Evolutionary conservation across 1,140 invertebrate species (phyloP).

Genomic region (Musca domestica): DNA sequence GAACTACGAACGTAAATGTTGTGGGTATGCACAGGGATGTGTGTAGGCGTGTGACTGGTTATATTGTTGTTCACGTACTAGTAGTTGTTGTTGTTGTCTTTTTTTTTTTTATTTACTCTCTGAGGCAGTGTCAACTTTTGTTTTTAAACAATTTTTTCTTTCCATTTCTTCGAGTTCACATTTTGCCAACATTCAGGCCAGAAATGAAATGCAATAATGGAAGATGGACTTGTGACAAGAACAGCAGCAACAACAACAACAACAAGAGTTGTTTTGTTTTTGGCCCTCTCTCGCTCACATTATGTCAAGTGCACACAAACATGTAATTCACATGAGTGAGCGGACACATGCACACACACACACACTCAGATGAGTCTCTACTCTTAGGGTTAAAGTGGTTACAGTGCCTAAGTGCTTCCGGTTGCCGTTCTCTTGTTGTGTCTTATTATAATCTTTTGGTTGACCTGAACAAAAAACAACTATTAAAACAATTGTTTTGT

Average conservation of each 20-base stretch:
- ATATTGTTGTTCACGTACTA: too few species aligned
- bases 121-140: slow-evolving; percentile 11
- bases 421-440: not conserved
- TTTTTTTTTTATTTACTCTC: slow-evolving; percentile 8
- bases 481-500: too few species aligned
- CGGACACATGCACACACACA: too few species aligned
- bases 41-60: too few species aligned
- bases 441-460: too few species aligned
- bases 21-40: too few species aligned
- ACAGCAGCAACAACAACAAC: not conserved
- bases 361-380: too few species aligned
- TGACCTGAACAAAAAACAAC: not conserved
- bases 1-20: too few species aligned
- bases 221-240: slow-evolving; percentile 6
- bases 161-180: not conserved
- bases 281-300: not conserved
- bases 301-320: slow-evolving; percentile 4
- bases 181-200: not conserved
- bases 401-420: not conserved
- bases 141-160: slow-evolving; percentile 6
- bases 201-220: not conserved
- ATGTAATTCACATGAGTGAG: not conserved
- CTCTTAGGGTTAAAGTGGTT: too few species aligned
- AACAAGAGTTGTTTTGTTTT: slow-evolving; percentile 2
- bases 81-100: slow-evolving; percentile 1